phyloP scores from a whole-genome alignment of 2,888 invertebrate genomes.

The Hydrotaea cyrtoneurina region DNA sequence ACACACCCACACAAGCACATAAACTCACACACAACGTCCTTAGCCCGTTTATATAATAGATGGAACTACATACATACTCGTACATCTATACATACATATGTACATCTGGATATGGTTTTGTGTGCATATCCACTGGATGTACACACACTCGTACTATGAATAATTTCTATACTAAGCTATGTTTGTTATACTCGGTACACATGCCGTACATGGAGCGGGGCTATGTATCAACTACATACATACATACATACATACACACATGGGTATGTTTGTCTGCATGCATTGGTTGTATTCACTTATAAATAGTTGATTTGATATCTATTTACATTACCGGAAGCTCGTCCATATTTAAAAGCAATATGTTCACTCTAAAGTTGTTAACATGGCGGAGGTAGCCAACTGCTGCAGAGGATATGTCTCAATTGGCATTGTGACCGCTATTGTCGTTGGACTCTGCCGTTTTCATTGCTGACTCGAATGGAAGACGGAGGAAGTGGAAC shows the following conservation, averaged over 20 bases:
- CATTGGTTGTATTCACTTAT: constrained; percentile 36
- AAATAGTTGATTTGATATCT: constrained; percentile 66
- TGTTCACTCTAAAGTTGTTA: constrained; percentile 69
- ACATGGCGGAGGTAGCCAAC: constrained; percentile 27
- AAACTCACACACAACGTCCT: background rate
- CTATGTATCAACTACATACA: too few species aligned
- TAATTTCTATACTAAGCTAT: background rate
- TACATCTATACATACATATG: too few species aligned
- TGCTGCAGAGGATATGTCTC: constrained; percentile 22
- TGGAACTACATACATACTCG: background rate
- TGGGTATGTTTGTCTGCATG: constrained; percentile 9
- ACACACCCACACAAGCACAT: background rate
- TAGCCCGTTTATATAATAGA: background rate
- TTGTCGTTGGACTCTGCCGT: constrained; percentile 21
- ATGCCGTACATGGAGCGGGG: too few species aligned
- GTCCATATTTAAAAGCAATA: constrained; percentile 72
- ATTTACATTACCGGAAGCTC: constrained; percentile 72
- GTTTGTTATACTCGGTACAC: background rate
- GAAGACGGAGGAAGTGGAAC: constrained; percentile 12
- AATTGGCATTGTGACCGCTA: background rate
- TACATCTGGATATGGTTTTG: background rate
- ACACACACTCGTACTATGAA: background rate
- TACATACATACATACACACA: too few species aligned
- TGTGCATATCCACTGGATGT: background rate
- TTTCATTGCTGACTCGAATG: constrained; percentile 32